Evolutionary conservation across 2,797 vertebrate genomes (phyloP).

Genomic region (Erpetoichthys calabaricus): DNA sequence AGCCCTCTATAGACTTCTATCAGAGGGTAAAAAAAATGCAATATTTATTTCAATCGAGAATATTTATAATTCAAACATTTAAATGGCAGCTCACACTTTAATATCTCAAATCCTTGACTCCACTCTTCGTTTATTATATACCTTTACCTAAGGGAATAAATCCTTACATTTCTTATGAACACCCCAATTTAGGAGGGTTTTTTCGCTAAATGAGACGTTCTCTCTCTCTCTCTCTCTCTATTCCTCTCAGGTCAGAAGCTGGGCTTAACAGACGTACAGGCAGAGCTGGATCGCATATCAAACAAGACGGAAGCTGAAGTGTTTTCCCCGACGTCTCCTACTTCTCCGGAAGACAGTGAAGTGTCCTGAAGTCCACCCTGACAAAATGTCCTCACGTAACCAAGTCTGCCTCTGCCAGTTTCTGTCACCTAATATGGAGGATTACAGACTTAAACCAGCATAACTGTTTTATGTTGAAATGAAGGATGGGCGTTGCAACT

Average conservation of each 20-base stretch:
- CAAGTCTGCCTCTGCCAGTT: slow-evolving; percentile 54
- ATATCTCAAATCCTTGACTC: too few species aligned
- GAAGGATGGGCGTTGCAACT: slow-evolving; percentile 35
- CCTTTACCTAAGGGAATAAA: too few species aligned
- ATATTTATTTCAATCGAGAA: too few species aligned
- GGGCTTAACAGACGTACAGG: slow-evolving; percentile 91
- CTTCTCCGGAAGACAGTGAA: slow-evolving; percentile 60
- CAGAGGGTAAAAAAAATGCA: too few species aligned
- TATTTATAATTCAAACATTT: too few species aligned
- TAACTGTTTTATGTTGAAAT: slow-evolving; percentile 21
- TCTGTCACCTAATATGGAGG: slow-evolving; percentile 42
- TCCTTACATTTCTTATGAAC: too few species aligned
- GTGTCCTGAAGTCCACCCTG: slow-evolving; percentile 72
- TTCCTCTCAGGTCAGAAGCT: slow-evolving; percentile 73
- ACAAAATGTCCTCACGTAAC: slow-evolving; percentile 17
- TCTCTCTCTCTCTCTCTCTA: not conserved
- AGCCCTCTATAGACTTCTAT: too few species aligned
- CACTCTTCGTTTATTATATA: too few species aligned
- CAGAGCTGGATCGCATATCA: slow-evolving; percentile 93
- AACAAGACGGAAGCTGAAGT: slow-evolving; percentile 73
- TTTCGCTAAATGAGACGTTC: not conserved
- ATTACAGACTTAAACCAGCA: slow-evolving; percentile 37
- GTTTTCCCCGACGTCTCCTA: slow-evolving; percentile 59
- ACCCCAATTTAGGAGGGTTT: not conserved
- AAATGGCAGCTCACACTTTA: too few species aligned